Conservation (phyloP, 2,113 vertebrate genomes). For the Saccopteryx leptura region DNA sequence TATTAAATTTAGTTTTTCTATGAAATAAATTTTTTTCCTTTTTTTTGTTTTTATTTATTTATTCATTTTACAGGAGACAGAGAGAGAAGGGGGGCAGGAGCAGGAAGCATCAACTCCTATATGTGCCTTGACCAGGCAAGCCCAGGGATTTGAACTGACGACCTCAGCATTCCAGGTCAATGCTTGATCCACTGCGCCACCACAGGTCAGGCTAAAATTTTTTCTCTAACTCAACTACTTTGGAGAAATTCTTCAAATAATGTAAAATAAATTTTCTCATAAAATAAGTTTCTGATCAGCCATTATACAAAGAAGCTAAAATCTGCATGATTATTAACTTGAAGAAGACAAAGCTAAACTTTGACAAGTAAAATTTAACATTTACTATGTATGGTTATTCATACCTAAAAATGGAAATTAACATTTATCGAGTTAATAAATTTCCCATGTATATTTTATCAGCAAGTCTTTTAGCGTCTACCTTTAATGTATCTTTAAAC, state of each 20-base stretch:
- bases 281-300: slow-evolving; percentile 21
- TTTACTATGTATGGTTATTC: slow-evolving; percentile 15
- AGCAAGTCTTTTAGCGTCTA: background rate
- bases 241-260: slow-evolving; percentile 66
- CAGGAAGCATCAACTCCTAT: too few relatives aligned
- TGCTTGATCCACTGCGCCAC: too few relatives aligned
- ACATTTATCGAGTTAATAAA: slow-evolving; percentile 15
- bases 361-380: slow-evolving; percentile 55
- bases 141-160: too few relatives aligned
- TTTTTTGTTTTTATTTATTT: too few relatives aligned
- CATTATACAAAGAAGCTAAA: background rate
- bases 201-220: background rate
- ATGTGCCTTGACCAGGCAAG: too few relatives aligned
- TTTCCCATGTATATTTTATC: slow-evolving; percentile 1
- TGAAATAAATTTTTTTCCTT: background rate
- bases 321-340: slow-evolving; percentile 37
- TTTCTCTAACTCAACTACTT: slow-evolving; percentile 23
- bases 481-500: slow-evolving; percentile 56
- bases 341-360: slow-evolving; percentile 42
- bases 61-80: too few relatives aligned
- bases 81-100: too few relatives aligned
- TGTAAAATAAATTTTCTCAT: slow-evolving; percentile 49
- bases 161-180: too few relatives aligned
- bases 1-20: background rate
- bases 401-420: slow-evolving; percentile 38